Base-by-base conservation (phyloP, 2,113 vertebrate genomes). In the Mesocricetus auratus region DNA sequence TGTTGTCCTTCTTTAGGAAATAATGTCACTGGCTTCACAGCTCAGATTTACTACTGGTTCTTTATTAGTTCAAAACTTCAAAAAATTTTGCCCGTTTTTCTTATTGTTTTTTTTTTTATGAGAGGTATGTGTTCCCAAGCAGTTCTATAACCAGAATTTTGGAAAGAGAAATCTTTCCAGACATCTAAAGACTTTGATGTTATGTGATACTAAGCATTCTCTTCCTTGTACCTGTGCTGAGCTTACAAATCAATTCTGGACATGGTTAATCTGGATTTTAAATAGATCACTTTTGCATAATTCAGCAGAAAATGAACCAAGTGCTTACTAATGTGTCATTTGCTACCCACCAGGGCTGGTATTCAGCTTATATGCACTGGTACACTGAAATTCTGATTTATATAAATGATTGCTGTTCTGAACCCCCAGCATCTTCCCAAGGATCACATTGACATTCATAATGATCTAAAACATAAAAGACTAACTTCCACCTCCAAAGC, bases 231-330 rank as follows among this genome's bases (percentile, higher is more conserved):
- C 69, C 39, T 74, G 6, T 29, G 50, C 64, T 91, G 45, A 50
- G n/a, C 19, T 89, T 89, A 91, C 33, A 42, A 77, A 78, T 83
- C 60, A 96, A 47, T 69, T 90, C 71, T 82, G 39, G 87, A 13
- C 21, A 17, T 47, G 11, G 78, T 90, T 36, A 21, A 19, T 60
- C 82, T 2, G 16, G 56, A 93, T 24, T 92, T 71, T 68, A 24
- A 75, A 73, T 5, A 82, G 75, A 81, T 19, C 83, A 19, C 33
- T 31, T 66, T 53, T 94, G 17, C 75, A 86, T 88, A 58, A 15
- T 83, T 90, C 66, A 83, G 74, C 75, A 15, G 12, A 36, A 95
- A 96, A 74, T 88, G 16, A 94, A 58, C 89, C 62, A 74, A 93
- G 85, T 7, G 2, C 16, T 58, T 66, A 75, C 12, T 69, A n/a